phyloP scores from a whole-genome alignment of 1,140 invertebrate species.

The Stenopsyche tienmushanensis region DNA sequence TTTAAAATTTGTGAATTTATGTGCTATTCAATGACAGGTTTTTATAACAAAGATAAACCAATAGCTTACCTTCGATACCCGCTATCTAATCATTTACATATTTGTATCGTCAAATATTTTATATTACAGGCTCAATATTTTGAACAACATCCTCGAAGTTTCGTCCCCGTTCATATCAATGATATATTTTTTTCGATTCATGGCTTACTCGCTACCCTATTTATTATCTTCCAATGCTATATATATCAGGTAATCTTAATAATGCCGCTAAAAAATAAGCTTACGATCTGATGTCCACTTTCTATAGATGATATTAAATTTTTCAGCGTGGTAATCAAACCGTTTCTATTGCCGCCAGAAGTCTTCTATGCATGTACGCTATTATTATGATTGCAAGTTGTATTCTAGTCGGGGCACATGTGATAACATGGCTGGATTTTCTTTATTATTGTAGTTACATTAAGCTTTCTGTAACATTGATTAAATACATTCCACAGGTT shows the following conservation, averaged over 20 bases:
- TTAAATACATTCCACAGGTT: conserved; percentile 95
- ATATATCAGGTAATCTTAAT: conserved; percentile 97
- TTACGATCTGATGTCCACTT: conserved; percentile 11
- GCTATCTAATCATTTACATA: too few relatives aligned
- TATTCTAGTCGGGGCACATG: conserved; percentile 61
- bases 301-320: too few relatives aligned
- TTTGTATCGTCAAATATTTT: too few relatives aligned
- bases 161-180: conserved; percentile 94
- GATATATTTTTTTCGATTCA: conserved; percentile 96
- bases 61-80: too few relatives aligned
- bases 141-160: conserved; percentile 73
- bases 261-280: too few relatives aligned
- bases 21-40: too few relatives aligned
- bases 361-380: conserved; percentile 66
- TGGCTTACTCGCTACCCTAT: conserved; percentile 78
- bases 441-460: conserved; percentile 95
- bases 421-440: conserved; percentile 86
- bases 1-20: too few relatives aligned
- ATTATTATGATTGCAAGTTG: conserved; percentile 68
- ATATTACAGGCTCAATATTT: conserved; percentile 82
- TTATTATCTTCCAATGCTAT: conserved; percentile 87
- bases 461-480: conserved; percentile 93
- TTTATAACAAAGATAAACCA: too few relatives aligned
- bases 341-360: conserved; percentile 71
- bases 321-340: conserved; percentile 73